phyloP scores from a whole-genome alignment of 2,797 vertebrate species.

The Myotis daubentonii region DNA sequence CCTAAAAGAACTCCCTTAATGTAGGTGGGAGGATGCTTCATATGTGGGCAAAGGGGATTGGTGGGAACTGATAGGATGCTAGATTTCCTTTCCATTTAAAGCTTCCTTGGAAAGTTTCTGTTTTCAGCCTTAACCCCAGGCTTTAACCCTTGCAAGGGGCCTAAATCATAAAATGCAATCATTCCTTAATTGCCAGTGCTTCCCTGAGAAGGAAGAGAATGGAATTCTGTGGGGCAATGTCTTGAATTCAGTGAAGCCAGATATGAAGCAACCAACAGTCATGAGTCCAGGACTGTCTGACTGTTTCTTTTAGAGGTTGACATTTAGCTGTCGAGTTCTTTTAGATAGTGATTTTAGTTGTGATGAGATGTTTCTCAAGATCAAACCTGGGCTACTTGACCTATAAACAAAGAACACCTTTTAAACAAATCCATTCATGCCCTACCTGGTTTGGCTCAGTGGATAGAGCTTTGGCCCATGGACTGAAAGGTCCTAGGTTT shows the following conservation, averaged over 20 bases:
- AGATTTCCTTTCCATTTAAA: not conserved
- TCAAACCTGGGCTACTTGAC: not conserved
- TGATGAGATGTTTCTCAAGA: not conserved
- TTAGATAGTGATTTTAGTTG: not conserved
- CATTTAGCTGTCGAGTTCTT: not conserved
- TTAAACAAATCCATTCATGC: not conserved
- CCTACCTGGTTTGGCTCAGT: no score
- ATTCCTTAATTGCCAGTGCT: not conserved
- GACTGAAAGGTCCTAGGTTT: no score
- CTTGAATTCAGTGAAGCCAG: constrained; percentile 10
- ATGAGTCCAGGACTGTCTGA: not conserved
- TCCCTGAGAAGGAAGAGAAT: not conserved
- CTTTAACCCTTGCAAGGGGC: not conserved
- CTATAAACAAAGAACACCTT: not conserved
- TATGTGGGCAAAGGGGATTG: not conserved
- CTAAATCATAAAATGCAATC: not conserved
- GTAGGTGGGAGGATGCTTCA: not conserved
- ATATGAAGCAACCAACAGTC: not conserved
- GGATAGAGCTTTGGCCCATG: no score
- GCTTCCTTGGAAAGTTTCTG: not conserved
- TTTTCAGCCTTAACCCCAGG: not conserved
- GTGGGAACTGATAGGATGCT: not conserved
- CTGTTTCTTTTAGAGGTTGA: not conserved
- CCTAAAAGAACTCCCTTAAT: not conserved
- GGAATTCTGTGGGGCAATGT: not conserved